A percentile compares a stretch with the other conserved stretches of the same genome.
Evolutionary conservation across 2,888 invertebrate genomes (phyloP).

Genomic region (Baccha elongata): DNA sequence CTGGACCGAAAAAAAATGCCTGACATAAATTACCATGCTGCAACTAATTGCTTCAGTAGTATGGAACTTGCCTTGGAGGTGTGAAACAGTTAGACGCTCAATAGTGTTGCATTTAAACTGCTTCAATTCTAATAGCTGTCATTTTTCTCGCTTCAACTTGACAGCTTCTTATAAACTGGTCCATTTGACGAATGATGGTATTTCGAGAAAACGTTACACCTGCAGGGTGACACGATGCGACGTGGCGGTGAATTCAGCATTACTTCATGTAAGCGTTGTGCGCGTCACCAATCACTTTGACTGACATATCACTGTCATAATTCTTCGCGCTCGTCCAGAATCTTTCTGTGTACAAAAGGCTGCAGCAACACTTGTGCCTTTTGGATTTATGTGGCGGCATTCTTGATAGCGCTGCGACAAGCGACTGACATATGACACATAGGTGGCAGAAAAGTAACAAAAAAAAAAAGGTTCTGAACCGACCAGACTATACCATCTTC

Average conservation of each 20-base stretch:
- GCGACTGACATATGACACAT: slow-evolving; percentile 69
- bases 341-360: slow-evolving; percentile 10
- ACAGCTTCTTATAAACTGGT: slow-evolving; percentile 59
- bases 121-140: slow-evolving; percentile 67
- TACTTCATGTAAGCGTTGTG: slow-evolving; percentile 38
- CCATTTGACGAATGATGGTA: slow-evolving; percentile 61
- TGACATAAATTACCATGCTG: slow-evolving; percentile 66
- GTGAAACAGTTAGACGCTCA: slow-evolving; percentile 40
- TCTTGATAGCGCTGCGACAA: slow-evolving; percentile 66
- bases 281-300: slow-evolving; percentile 59
- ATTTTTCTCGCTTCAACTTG: slow-evolving; percentile 67
- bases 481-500: slow-evolving; percentile 9
- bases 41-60: slow-evolving; percentile 65
- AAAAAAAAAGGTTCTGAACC: slow-evolving; percentile 20
- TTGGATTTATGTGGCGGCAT: slow-evolving; percentile 59
- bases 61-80: slow-evolving; percentile 18
- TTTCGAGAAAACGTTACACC: slow-evolving; percentile 62
- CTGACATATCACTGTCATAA: slow-evolving; percentile 73
- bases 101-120: slow-evolving; percentile 30
- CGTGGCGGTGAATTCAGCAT: slow-evolving; percentile 37
- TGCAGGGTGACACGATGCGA: slow-evolving; percentile 25
- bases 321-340: slow-evolving; percentile 54
- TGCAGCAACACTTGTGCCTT: slow-evolving; percentile 17
- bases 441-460: slow-evolving; percentile 40
- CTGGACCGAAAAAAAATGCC: slow-evolving; percentile 1